Percentiles rank a stretch among this genome's conserved stretches.
phyloP scores from a whole-genome alignment of 1,140 invertebrate species.

The Hyphantria cunea region DNA sequence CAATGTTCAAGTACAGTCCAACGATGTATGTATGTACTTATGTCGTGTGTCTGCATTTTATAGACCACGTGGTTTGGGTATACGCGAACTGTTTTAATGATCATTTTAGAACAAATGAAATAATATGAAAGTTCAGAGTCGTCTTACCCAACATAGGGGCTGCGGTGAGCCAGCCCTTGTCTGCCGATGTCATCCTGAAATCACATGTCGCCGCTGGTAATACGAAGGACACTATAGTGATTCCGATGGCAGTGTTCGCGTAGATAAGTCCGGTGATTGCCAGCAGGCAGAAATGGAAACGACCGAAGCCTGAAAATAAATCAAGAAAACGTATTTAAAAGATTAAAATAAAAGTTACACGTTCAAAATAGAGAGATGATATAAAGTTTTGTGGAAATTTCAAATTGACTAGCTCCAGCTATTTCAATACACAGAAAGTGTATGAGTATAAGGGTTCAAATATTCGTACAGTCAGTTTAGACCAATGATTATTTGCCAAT shows the following conservation, averaged over 20 bases:
- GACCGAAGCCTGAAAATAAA: slow-evolving; percentile 86
- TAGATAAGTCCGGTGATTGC: slow-evolving; percentile 88
- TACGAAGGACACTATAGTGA: slow-evolving; percentile 93
- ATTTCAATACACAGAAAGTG: too few species aligned
- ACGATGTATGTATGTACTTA: neutral
- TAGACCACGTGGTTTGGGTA: too few species aligned
- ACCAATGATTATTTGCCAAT: too few species aligned
- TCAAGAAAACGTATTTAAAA: too few species aligned
- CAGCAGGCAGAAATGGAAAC: slow-evolving; percentile 87
- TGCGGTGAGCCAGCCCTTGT: slow-evolving; percentile 89
- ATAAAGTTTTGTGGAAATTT: too few species aligned
- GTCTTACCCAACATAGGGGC: slow-evolving; percentile 88
- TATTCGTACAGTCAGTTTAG: too few species aligned
- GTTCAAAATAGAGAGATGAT: too few species aligned
- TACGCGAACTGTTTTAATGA: too few species aligned
- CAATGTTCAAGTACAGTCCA: too few species aligned
- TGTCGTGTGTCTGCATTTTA: neutral
- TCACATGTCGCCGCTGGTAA: slow-evolving; percentile 89
- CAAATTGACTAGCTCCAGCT: too few species aligned
- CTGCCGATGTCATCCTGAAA: slow-evolving; percentile 87
- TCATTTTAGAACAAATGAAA: neutral
- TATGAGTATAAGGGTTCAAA: too few species aligned
- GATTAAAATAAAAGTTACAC: too few species aligned
- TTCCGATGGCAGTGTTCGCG: slow-evolving; percentile 90
- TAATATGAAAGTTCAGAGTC: neutral